Evolutionary conservation across 2,797 vertebrate species (phyloP), one percentile per base, ranked within the genome.

Genomic region (Ctenopoma kingsleyae): DNA sequence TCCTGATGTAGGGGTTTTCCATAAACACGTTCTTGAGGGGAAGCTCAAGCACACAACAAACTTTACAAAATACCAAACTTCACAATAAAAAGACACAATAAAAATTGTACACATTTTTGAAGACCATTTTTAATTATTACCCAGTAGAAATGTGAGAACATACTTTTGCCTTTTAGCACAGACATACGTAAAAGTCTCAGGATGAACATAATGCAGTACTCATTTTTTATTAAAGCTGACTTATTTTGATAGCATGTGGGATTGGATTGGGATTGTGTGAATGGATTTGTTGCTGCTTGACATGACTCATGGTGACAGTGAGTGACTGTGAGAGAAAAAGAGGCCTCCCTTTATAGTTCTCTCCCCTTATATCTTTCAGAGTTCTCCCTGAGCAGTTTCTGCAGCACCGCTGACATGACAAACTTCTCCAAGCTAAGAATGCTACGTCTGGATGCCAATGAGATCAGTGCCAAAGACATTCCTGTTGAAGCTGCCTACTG

Each of bases 311-410:
- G 5, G 41, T 13, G 8, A 25, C 22, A 16, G 19, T 22, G 9
- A 20, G 19, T 47, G 47, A 10, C 19, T 32, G 44, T 9, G 38
- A 48, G 25, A 32, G 4, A 43, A 32, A 52, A 11, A 27, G 5
- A 25, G 36, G 32, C 38, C 48, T 43, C 13, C 46, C 38, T 41
- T 65, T 4, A 35, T 11, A 6, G 71, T 32, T 32, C 2, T 52
- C 17, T 58, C 8, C 27, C 52, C 40, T 53, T 38, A 7, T 76
- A 20, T 65, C 46, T 91, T 94, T 30, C 92, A 99, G 98, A 97
- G 82, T 97, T 99, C 81, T 95, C 96, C 3, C 6, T 98, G 81
- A 92, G 87, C 87, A 98, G 97, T 86, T 99, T 99, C 93, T 99
- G 98, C 78, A 93, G 93, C 32, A 89, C 94, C 16, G 83, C 95